phyloP scores from a whole-genome alignment of 1,140 invertebrate species.

The Pararge aegeria region DNA sequence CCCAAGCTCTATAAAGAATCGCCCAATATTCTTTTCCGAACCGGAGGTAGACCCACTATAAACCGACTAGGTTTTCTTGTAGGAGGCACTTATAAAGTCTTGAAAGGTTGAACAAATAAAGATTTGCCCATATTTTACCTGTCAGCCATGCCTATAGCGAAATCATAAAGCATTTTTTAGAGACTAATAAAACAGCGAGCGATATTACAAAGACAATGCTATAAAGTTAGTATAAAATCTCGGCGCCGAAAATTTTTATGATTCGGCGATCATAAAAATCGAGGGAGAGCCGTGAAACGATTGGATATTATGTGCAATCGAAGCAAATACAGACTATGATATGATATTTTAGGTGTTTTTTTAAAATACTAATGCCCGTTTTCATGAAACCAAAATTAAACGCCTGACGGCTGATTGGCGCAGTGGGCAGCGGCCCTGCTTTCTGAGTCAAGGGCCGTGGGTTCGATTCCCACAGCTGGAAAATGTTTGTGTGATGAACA shows the following conservation, averaged over 20 bases:
- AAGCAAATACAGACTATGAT: conserved; percentile 19
- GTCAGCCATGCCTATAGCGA: conserved; percentile 25
- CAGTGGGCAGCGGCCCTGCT: too few relatives aligned
- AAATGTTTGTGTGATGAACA: too few relatives aligned
- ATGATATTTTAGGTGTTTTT: neutral
- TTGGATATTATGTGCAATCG: conserved; percentile 46
- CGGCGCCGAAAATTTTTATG: conserved; percentile 70
- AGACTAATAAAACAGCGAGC: conserved; percentile 65
- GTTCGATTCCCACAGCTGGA: too few relatives aligned
- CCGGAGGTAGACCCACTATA: too few relatives aligned
- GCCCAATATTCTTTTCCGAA: too few relatives aligned
- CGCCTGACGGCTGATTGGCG: too few relatives aligned
- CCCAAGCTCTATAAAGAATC: too few relatives aligned
- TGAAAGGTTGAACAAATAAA: too few relatives aligned
- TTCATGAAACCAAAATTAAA: too few relatives aligned
- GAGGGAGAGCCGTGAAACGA: conserved; percentile 45
- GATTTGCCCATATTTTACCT: conserved; percentile 3
- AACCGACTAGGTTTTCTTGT: too few relatives aligned
- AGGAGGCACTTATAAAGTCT: too few relatives aligned
- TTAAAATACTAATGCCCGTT: neutral
- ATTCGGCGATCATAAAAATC: conserved; percentile 56
- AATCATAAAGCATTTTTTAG: conserved; percentile 58
- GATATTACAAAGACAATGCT: conserved; percentile 70
- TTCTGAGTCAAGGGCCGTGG: too few relatives aligned
- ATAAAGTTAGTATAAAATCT: conserved; percentile 74